Base-by-base conservation (phyloP, 1,140 invertebrate genomes). In the Drosophila burlai region DNA sequence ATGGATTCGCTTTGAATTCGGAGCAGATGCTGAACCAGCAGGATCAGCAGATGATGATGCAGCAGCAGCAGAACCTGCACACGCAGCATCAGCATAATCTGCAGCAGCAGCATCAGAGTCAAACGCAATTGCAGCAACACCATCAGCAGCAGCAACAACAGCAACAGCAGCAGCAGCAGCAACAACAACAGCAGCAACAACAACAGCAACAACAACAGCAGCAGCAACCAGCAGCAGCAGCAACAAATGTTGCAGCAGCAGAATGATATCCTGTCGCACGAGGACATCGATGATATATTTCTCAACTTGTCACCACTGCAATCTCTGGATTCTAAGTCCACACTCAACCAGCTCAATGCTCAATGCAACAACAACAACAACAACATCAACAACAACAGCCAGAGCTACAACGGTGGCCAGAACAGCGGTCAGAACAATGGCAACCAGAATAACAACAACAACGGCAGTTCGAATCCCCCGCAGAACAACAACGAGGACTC, bases 11-110 rank as follows among this genome's bases (percentile, higher is more conserved):
- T 0, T n/a, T 92, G 36, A 91, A 85, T 11, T 80, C 86, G 13
- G 86, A 90, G 49, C 86, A 90, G 71, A 83, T 90, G 73, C 45
- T 82, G 7, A 90, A 91, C 31, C 87, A 90, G 18, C 86, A 91
- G 63, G 83, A 91, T 40, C 90, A 92, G 50, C 91, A 92, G 54
- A 92, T 92, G 83, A 61, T 92, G 81, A 80, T 90, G 84, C 91
- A 92, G 42, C 90, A 92, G 45, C 90, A 92, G 29, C 90, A 92
- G 45, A 90, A 83, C 45, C 55, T 92, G 21, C 91, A 92, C 15
- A 83, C 55, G 38, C 86, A 86, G 55, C 80, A 80, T 76, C 85
- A 90, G 18, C 84, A 89, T 34, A 91, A 91, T 62, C 42, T 83
- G 46, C 81, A 83, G 29, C 80, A 86, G 29, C 69, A 79, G 1